Conservation (phyloP, 2,888 invertebrate genomes). For the Drosophila greeni region DNA sequence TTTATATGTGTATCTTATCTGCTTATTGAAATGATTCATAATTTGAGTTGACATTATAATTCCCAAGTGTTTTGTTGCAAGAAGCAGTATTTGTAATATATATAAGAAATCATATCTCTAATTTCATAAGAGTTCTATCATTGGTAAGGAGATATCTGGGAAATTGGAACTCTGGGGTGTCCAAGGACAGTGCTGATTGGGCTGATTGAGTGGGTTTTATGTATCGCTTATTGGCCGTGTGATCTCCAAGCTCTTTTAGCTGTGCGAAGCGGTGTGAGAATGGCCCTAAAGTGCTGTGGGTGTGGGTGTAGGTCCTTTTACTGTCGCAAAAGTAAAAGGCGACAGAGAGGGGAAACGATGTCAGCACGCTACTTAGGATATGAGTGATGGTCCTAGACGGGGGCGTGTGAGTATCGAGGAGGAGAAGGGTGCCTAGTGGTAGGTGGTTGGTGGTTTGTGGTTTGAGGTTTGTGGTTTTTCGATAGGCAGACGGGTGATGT, state of each 20-base stretch:
- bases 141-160: neutral
- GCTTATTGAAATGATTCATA: neutral
- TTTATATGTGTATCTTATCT: constrained; percentile 3
- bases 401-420: neutral
- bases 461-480: neutral
- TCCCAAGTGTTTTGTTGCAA: neutral
- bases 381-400: constrained; percentile 13
- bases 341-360: neutral
- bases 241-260: constrained; percentile 14
- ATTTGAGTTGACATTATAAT: neutral
- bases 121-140: neutral
- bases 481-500: neutral
- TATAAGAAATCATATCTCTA: neutral
- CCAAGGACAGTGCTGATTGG: constrained; percentile 3
- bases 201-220: constrained; percentile 15
- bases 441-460: neutral
- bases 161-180: neutral
- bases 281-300: constrained; percentile 6
- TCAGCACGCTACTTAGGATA: constrained; percentile 17
- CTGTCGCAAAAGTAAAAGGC: neutral
- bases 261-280: constrained; percentile 4
- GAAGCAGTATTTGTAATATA: neutral
- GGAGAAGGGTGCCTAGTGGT: neutral
- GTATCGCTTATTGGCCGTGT: constrained; percentile 13
- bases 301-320: constrained; percentile 2